phyloP scores from a whole-genome alignment of 1,140 invertebrate species.

The Archivesica marissinica region DNA sequence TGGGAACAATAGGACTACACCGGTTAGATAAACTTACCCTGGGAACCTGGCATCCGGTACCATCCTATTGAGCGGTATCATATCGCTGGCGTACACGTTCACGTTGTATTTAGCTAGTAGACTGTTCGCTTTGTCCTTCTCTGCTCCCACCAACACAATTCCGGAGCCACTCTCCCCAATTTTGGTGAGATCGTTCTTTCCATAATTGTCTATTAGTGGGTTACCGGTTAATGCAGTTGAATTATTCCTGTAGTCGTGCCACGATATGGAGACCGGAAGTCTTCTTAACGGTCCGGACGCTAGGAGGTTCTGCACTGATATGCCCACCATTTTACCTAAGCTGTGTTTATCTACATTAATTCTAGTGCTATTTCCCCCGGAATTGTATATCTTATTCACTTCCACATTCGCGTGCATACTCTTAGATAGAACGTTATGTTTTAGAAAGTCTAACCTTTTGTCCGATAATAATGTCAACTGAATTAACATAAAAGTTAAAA shows the following conservation, averaged over 20 bases:
- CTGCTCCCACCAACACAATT: conserved; percentile 38
- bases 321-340: not conserved
- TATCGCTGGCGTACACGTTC: conserved; percentile 71
- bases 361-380: not conserved
- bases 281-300: not conserved
- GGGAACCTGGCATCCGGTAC: conserved; percentile 71
- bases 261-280: not conserved
- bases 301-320: not conserved
- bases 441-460: not conserved
- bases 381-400: not conserved
- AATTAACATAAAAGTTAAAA: conserved; percentile 47
- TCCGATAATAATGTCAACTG: conserved; percentile 47
- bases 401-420: not conserved
- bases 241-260: conserved; percentile 51
- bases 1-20: too few relatives aligned
- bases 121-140: conserved; percentile 40
- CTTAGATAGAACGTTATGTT: conserved; percentile 2
- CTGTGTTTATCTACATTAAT: not conserved
- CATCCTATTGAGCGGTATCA: conserved; percentile 70
- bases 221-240: conserved; percentile 47
- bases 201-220: conserved; percentile 63
- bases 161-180: conserved; percentile 56
- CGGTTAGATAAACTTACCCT: conserved; percentile 72
- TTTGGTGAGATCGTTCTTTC: conserved; percentile 35
- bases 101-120: conserved; percentile 64